Evolutionary conservation across 2,888 invertebrate species (phyloP).

Genomic region (Drosophila fungiperda): DNA sequence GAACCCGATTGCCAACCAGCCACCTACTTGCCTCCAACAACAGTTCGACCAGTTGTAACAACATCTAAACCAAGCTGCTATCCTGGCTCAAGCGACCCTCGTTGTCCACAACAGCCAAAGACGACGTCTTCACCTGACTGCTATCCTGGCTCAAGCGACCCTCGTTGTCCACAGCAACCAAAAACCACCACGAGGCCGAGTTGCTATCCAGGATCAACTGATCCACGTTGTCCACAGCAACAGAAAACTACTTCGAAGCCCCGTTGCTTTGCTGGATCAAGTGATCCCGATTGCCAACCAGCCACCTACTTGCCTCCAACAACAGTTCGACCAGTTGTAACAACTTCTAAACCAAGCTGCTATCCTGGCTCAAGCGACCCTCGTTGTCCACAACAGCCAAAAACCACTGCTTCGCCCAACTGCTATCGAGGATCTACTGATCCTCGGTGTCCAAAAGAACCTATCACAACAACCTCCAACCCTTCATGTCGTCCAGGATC

Average conservation of each 20-base stretch:
- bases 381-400: conserved; percentile 42
- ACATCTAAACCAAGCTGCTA: conserved; percentile 34
- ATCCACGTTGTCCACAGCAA: conserved; percentile 56
- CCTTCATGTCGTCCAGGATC: conserved; percentile 65
- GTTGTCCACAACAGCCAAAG: conserved; percentile 25
- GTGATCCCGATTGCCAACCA: conserved; percentile 63
- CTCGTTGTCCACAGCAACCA: conserved; percentile 15
- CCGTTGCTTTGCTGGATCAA: conserved; percentile 64
- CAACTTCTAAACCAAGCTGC: conserved; percentile 19
- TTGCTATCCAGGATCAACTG: conserved; percentile 83
- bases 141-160: conserved; percentile 79
- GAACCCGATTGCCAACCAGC: conserved; percentile 44
- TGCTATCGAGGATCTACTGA: conserved; percentile 58
- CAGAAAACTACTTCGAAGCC: conserved; percentile 41
- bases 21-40: conserved; percentile 42
- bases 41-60: conserved; percentile 5
- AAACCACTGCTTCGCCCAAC: conserved; percentile 33
- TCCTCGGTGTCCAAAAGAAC: conserved; percentile 58
- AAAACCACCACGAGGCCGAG: conserved; percentile 26
- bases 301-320: conserved; percentile 14
- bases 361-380: conserved; percentile 67
- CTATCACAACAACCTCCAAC: conserved; percentile 31
- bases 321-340: not conserved
- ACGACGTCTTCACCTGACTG: conserved; percentile 44
- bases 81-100: conserved; percentile 40